These are phyloP conservation scores for Ondatra zibethicus DNA, from an alignment of 2,113 vertebrate genomes.

Conservation along the genomic window DNA sequence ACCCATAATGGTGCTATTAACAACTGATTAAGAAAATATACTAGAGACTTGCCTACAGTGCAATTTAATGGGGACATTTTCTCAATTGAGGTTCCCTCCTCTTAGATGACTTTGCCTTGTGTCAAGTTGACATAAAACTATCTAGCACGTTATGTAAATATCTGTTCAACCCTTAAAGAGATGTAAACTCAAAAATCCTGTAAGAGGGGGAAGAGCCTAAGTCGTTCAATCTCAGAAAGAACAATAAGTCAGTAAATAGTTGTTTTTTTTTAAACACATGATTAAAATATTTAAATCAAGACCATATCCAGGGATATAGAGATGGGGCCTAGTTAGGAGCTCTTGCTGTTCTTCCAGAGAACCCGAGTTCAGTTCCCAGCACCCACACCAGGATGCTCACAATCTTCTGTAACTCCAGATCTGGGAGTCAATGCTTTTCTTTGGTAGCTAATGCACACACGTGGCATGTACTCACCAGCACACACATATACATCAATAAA, in stretches of 20 bases:
- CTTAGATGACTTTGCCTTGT: too few relatives aligned
- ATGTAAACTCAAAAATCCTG: conserved; percentile 27
- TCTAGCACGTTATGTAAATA: neutral
- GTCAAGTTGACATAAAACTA: neutral
- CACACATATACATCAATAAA: neutral
- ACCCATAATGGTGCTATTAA: neutral
- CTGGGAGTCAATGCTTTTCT: neutral
- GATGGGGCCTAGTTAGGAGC: neutral
- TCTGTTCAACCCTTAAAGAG: neutral
- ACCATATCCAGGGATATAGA: neutral
- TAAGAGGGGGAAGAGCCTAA: neutral
- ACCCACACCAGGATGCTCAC: neutral
- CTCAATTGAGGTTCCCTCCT: neutral
- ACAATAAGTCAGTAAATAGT: neutral
- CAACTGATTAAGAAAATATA: neutral
- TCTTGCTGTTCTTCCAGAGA: neutral
- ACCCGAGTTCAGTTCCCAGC: too few relatives aligned
- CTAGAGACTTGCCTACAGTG: neutral
- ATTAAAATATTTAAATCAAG: conserved; percentile 14
- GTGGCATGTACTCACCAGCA: neutral
- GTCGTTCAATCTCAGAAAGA: neutral
- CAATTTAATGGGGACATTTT: neutral
- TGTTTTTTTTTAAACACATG: neutral
- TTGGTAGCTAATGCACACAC: neutral
- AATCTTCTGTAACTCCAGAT: neutral